Percentiles rank a stretch among this genome's conserved stretches.
Conservation (phyloP, 2,888 invertebrate species). For the Eumacrocentrus americanus region DNA sequence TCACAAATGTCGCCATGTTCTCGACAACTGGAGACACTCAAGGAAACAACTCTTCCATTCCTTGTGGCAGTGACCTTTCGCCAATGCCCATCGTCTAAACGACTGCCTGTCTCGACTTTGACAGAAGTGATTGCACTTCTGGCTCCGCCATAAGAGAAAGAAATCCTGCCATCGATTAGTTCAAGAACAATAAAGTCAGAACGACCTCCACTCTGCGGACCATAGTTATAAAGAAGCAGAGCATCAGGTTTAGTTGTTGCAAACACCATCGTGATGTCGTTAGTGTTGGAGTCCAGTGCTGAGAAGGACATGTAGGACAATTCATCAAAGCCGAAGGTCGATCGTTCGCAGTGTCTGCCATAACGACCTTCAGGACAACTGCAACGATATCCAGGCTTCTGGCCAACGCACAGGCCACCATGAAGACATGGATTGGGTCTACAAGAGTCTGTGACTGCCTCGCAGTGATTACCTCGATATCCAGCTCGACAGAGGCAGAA, state of each 20-base stretch:
- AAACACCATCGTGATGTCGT: slow-evolving; percentile 89
- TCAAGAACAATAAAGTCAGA: slow-evolving; percentile 94
- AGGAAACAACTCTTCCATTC: slow-evolving; percentile 85
- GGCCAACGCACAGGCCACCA: slow-evolving; percentile 85
- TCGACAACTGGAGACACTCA: slow-evolving; percentile 80
- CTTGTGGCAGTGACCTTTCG: slow-evolving; percentile 89
- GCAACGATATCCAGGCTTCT: slow-evolving; percentile 75
- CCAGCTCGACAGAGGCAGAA: slow-evolving; percentile 92
- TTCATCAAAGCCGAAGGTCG: slow-evolving; percentile 87
- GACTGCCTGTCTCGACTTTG: slow-evolving; percentile 69
- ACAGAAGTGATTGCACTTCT: slow-evolving; percentile 87
- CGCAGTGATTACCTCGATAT: slow-evolving; percentile 89
- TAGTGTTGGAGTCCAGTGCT: slow-evolving; percentile 83
- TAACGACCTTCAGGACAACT: slow-evolving; percentile 88
- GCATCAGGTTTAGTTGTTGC: slow-evolving; percentile 88
- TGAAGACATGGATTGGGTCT: slow-evolving; percentile 91
- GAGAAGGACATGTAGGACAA: slow-evolving; percentile 90
- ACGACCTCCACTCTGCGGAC: slow-evolving; percentile 83
- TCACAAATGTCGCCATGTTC: slow-evolving; percentile 87
- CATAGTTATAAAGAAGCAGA: slow-evolving; percentile 90
- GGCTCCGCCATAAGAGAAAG: slow-evolving; percentile 89
- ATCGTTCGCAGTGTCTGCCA: slow-evolving; percentile 89
- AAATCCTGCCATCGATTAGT: slow-evolving; percentile 79
- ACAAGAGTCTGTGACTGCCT: slow-evolving; percentile 87
- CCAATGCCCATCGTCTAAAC: slow-evolving; percentile 86